Conservation (phyloP, 2,797 vertebrate genomes). For the Cyprinella venusta region DNA sequence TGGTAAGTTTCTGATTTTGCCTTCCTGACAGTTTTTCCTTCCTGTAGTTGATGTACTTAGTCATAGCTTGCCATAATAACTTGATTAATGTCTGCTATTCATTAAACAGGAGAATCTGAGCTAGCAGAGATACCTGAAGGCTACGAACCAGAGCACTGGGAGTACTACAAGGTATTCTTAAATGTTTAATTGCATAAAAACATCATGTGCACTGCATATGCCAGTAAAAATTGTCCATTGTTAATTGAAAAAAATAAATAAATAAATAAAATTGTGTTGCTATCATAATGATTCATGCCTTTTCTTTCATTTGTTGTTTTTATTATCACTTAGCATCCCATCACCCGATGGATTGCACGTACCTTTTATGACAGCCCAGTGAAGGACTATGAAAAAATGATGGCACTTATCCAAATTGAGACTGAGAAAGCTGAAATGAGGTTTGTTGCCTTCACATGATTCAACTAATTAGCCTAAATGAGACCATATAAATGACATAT, state of each 20-base stretch:
- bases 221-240: neutral
- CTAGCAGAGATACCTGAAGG: constrained; percentile 89
- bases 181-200: neutral
- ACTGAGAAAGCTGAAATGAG: constrained; percentile 84
- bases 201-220: too few species aligned
- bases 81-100: constrained; percentile 40
- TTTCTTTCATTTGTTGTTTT: neutral
- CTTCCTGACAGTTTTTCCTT: neutral
- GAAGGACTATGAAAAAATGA: constrained; percentile 90
- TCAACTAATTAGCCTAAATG: neutral
- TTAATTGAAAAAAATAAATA: neutral
- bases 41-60: neutral
- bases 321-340: constrained; percentile 84
- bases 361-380: constrained; percentile 82
- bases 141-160: constrained; percentile 94
- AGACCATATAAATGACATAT: neutral
- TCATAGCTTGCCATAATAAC: neutral
- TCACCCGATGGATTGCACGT: constrained; percentile 88
- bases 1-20: constrained; percentile 76
- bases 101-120: constrained; percentile 85
- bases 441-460: constrained; percentile 65
- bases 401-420: constrained; percentile 85
- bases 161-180: constrained; percentile 79
- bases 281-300: neutral
- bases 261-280: neutral